phyloP scores from a whole-genome alignment of 2,113 vertebrate genomes.

The Cnemophilus loriae region DNA sequence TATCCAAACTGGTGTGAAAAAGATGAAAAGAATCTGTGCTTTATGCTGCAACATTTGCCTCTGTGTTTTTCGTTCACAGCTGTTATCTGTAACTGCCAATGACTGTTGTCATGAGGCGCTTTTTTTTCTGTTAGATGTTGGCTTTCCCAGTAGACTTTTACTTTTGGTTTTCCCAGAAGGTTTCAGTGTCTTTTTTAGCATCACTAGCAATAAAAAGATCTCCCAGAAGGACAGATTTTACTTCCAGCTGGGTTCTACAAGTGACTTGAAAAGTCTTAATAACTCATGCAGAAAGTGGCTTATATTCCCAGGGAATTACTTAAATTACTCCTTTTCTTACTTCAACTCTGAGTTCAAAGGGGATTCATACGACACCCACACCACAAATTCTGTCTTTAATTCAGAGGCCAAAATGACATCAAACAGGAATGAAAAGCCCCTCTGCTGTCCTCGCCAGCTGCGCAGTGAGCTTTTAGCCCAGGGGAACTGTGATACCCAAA shows the following conservation, averaged over 20 bases:
- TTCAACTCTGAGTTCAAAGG: neutral
- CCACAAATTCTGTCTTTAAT: neutral
- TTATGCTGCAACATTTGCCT: neutral
- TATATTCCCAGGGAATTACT: constrained; percentile 24
- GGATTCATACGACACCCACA: neutral
- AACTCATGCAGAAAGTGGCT: constrained; percentile 13
- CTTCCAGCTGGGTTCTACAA: neutral
- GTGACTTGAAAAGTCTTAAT: constrained; percentile 37
- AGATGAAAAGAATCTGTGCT: neutral
- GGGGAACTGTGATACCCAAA: neutral
- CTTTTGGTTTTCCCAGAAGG: constrained; percentile 5
- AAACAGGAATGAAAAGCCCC: neutral
- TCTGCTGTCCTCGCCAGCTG: neutral
- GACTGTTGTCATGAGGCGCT: neutral
- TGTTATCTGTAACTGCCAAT: neutral
- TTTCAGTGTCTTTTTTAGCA: neutral
- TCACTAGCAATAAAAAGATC: neutral
- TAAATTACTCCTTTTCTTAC: constrained; percentile 7
- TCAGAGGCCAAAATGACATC: constrained; percentile 3
- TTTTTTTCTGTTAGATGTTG: neutral
- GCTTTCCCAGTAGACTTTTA: neutral
- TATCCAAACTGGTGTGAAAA: neutral
- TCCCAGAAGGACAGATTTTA: constrained; percentile 15
- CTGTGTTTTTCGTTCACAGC: neutral
- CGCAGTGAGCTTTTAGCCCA: neutral